Percentiles rank a stretch among this genome's conserved stretches.
phyloP scores from a whole-genome alignment of 2,113 vertebrate genomes.

The Zosterops japonicus region DNA sequence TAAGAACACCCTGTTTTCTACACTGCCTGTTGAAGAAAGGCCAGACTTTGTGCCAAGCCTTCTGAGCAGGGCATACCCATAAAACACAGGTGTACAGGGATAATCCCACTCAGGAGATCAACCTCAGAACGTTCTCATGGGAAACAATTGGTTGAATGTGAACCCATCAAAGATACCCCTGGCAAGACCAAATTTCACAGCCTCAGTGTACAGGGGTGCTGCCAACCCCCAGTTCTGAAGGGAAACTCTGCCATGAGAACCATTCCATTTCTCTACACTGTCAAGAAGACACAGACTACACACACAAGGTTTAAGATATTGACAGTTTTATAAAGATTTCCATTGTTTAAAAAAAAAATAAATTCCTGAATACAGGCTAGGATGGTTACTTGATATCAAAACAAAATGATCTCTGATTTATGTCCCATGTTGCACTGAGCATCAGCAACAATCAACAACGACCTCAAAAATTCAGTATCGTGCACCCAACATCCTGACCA shows the following conservation, averaged over 20 bases:
- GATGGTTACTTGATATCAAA: neutral
- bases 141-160: neutral
- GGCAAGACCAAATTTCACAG: neutral
- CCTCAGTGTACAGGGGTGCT: neutral
- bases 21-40: neutral
- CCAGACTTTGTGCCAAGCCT: neutral
- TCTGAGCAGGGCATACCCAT: neutral
- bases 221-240: neutral
- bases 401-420: neutral
- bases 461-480: neutral
- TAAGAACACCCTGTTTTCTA: neutral
- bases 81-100: accelerated
- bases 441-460: neutral
- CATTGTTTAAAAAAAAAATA: neutral
- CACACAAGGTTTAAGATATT: neutral
- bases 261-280: neutral
- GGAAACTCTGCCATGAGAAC: neutral
- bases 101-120: neutral
- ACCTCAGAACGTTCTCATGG: neutral
- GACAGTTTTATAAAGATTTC: neutral
- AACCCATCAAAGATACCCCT: neutral
- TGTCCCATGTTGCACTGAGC: no score
- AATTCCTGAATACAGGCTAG: neutral
- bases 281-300: neutral
- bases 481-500: neutral